Base-by-base conservation (phyloP, 2,113 vertebrate species). In the Casuarius casuarius region DNA sequence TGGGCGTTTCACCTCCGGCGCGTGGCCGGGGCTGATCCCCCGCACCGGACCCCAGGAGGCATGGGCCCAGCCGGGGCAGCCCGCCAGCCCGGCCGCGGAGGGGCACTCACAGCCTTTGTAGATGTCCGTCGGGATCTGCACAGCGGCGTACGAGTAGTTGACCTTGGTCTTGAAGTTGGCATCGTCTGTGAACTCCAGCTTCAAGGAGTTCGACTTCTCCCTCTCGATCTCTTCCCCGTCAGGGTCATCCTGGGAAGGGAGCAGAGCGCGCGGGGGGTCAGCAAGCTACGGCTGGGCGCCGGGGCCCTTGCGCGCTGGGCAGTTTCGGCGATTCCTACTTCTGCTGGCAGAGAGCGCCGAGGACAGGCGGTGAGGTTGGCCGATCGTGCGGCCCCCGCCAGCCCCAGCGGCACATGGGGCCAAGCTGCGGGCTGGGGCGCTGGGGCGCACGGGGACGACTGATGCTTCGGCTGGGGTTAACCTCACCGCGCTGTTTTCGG, bases 81-180 rank as follows among this genome's bases (percentile, higher is more conserved):
- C n/a, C n/a, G n/a, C n/a, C 42, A 42, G 42, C 54, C 17, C 0
- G 3, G 49, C 35, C 42, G 72, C 82, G 52, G 65, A 89, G 62
- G 48, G 65, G 67, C 95, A 99, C 99, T 99, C 96, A 99, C 99
- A 99, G 98, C 99, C 99, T 98, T 99, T 99, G 98, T 99, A 99
- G 98, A 99, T 99, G 97, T 99, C 99, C n/a, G 99, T 99, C 48
- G 99, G 99, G 96, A 99, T 99, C 98, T 99, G 99, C 88, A 99
- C 99, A 0, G 99, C 99, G 7, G 99, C 99, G 12, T 99, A 99
- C 0, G 99, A 99, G 96, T 99, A 99, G 98, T 99, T 99, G 98
- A 99, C 99, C 97, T 99, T 99, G 97, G 99, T 99, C 97, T 99
- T 99, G 97, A 99, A 99, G 98, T 99, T 99, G 46, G 97, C 94